Base-by-base conservation (phyloP, 2,113 vertebrate species). In the Glaucidium brasilianum region DNA sequence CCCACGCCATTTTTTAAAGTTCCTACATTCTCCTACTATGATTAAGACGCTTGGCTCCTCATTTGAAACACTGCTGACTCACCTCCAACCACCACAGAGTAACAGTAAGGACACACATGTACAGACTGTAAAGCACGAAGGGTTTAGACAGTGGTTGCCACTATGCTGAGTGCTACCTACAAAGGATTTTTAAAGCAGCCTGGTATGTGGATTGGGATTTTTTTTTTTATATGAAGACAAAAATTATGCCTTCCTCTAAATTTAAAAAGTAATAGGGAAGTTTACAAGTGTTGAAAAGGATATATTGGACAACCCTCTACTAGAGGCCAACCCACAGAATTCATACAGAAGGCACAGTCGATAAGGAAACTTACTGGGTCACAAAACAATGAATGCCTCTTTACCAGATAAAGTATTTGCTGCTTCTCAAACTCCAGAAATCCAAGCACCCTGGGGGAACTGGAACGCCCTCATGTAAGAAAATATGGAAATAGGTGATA, bases 401-500 rank as follows among this genome's bases (percentile, higher is more conserved):
- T 41, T 13, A 71, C 8, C 22, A 68, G 62, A 25, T 30, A 52
- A 9, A 47, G 2, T 12, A 62, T 30, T 34, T 64, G 15, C 1
- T 60, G 37, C 34, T 50, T 72, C 59, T 50, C n/a, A 27, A 76
- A 59, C 21, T 22, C 59, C 3, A 72, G 11, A 67, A 74, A 78
- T 25, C 10, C 11, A 64, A 41, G 32, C 45, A 73, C 8, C 8
- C 15, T 10, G 4, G 6, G 8, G 15, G 21, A 72, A 63, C 37
- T 72, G 37, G 11, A 67, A 53, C 6, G 17, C 30, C n/a, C 7
- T 11, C 16, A 4, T 7, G 27, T 67, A 86, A 67, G 37, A 52
- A 74, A 69, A 35, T 10, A 66, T 0, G 2, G 75, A 34, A 62
- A 52, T 4, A 34, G 10, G 5, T 32, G 16, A 63, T 4, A 5